Evolutionary conservation across 2,113 vertebrate genomes (phyloP).

Genomic region (Phaethon lepturus): DNA sequence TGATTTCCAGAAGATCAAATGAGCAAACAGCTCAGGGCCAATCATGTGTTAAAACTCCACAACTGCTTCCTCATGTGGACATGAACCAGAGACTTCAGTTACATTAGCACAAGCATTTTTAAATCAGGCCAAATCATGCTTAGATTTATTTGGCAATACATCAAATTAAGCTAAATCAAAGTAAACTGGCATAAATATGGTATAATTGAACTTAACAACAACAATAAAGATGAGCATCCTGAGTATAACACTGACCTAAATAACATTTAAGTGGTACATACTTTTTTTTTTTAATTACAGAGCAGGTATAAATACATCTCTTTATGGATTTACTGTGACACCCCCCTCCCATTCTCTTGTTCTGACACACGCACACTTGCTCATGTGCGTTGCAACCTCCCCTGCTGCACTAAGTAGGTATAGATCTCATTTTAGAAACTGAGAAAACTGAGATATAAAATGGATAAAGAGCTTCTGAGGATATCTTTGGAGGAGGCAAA

Average conservation of each 20-base stretch:
- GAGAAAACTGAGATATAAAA: not conserved
- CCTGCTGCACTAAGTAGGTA: not conserved
- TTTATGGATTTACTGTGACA: not conserved
- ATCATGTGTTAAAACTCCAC: not conserved
- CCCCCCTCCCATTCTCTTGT: not conserved
- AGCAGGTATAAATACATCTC: not conserved
- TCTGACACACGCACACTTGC: not conserved
- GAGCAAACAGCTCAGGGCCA: not conserved
- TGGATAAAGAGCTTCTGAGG: not conserved
- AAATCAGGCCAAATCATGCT: not conserved
- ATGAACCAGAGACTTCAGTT: fast-evolving
- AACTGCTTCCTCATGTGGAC: not conserved
- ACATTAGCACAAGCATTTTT: not conserved
- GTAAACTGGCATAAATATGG: not conserved
- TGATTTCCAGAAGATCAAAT: not conserved
- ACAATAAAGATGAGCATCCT: not conserved
- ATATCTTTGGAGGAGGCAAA: not conserved
- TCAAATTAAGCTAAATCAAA: too few species aligned
- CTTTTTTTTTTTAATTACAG: not conserved
- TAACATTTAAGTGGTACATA: not conserved
- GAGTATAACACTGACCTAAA: not conserved
- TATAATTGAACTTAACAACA: not conserved
- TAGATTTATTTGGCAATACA: too few species aligned
- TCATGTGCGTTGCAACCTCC: not conserved
- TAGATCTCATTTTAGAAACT: not conserved